Percentiles rank a stretch among this genome's conserved stretches.
phyloP scores from a whole-genome alignment of 2,113 vertebrate species.

The Halcyon malimbica region DNA sequence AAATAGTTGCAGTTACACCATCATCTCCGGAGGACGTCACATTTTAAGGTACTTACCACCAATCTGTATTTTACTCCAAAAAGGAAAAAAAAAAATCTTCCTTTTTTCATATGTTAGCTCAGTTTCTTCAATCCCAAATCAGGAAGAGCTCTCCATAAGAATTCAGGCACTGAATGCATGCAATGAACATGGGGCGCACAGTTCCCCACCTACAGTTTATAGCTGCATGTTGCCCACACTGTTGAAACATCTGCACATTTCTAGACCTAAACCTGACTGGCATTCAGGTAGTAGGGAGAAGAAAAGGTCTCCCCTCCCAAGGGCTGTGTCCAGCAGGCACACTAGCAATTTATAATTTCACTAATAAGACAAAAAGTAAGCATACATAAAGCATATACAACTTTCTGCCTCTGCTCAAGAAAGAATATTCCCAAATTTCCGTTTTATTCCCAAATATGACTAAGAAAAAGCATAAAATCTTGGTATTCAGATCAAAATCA shows the following conservation, averaged over 20 bases:
- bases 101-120: background rate
- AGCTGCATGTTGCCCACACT: background rate
- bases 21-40: background rate
- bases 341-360: background rate
- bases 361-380: background rate
- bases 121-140: background rate
- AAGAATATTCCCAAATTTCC: background rate
- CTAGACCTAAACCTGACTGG: background rate
- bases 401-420: background rate
- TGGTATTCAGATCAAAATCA: background rate
- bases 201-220: background rate
- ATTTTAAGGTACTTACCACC: background rate
- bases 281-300: background rate
- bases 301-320: background rate
- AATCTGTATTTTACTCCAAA: background rate
- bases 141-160: background rate
- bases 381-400: accelerated
- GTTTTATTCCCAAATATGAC: background rate
- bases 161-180: background rate
- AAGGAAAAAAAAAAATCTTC: background rate
- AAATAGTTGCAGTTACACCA: background rate
- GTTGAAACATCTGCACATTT: background rate
- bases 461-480: background rate
- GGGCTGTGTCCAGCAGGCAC: background rate
- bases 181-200: accelerated